Conservation (phyloP, 2,797 vertebrate genomes). For the Parotocinclus haroldoi region DNA sequence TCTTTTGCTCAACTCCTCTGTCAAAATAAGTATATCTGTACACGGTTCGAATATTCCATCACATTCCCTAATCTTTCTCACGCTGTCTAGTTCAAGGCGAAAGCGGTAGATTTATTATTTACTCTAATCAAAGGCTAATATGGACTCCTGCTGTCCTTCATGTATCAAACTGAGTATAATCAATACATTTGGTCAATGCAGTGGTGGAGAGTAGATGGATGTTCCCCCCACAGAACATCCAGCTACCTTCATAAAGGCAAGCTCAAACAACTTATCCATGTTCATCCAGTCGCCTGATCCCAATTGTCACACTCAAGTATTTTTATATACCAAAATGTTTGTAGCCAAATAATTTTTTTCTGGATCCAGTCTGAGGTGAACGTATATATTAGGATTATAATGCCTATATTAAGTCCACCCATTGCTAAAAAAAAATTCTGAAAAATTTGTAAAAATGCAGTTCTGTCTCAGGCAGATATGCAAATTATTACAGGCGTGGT, state of each 20-base stretch:
- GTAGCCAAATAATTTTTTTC: no score
- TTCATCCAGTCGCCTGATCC: slow-evolving; percentile 21
- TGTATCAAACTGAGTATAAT: slow-evolving; percentile 55
- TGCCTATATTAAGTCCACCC: no score
- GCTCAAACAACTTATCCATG: slow-evolving; percentile 6
- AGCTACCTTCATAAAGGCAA: slow-evolving; percentile 27
- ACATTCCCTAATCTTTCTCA: not conserved
- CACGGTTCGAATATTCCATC: no score
- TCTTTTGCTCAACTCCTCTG: no score
- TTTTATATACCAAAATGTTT: no score
- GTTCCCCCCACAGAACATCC: slow-evolving; percentile 53
- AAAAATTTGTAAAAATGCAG: no score
- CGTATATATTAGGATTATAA: no score
- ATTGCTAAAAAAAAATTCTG: no score
- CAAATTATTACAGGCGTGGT: no score
- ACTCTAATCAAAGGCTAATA: slow-evolving; percentile 45
- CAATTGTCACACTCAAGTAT: no score
- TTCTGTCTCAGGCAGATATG: no score
- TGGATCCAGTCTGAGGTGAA: no score
- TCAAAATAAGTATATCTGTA: not conserved
- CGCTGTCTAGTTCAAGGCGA: not conserved
- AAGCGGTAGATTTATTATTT: slow-evolving; percentile 5
- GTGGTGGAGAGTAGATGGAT: slow-evolving; percentile 58
- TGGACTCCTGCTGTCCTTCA: slow-evolving; percentile 52
- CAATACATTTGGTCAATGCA: slow-evolving; percentile 65